Percentiles rank a stretch among this genome's conserved stretches.
phyloP scores from a whole-genome alignment of 2,797 vertebrate genomes.

The Synaphobranchus kaupii region DNA sequence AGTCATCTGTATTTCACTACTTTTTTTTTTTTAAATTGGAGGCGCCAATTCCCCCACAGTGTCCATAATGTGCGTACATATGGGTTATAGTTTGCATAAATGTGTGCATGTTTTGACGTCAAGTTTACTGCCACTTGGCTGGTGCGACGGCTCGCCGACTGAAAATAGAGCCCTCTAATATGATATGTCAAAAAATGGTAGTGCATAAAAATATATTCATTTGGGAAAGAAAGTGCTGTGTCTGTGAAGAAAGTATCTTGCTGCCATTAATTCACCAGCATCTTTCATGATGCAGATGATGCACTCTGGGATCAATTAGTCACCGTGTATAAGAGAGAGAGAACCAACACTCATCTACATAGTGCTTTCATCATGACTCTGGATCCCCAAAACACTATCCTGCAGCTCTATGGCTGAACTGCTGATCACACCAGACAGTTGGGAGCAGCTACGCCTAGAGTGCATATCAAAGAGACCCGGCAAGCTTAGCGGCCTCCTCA shows the following conservation, averaged over 20 bases:
- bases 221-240: conserved; percentile 18
- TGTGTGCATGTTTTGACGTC: too few relatives aligned
- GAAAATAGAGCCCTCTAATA: too few relatives aligned
- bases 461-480: conserved; percentile 45
- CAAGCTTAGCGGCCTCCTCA: conserved; percentile 25
- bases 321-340: conserved; percentile 37
- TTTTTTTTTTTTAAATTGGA: too few relatives aligned
- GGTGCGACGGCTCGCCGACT: too few relatives aligned
- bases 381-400: conserved; percentile 33
- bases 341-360: conserved; percentile 49
- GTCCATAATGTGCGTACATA: too few relatives aligned
- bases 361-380: conserved; percentile 49
- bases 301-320: conserved; percentile 61
- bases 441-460: conserved; percentile 39
- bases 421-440: conserved; percentile 30
- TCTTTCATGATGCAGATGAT: conserved; percentile 41
- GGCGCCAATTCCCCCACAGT: too few relatives aligned
- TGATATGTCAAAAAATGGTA: too few relatives aligned
- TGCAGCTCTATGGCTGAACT: conserved; percentile 27
- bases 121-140: too few relatives aligned
- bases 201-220: conserved; percentile 12
- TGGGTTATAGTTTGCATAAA: too few relatives aligned
- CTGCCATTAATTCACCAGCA: conserved; percentile 27
- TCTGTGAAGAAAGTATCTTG: conserved; percentile 13
- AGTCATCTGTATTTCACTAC: too few relatives aligned